Conservation (phyloP, 37 sponge, comb jelly and placozoan genomes). For the Beroe ovata region DNA sequence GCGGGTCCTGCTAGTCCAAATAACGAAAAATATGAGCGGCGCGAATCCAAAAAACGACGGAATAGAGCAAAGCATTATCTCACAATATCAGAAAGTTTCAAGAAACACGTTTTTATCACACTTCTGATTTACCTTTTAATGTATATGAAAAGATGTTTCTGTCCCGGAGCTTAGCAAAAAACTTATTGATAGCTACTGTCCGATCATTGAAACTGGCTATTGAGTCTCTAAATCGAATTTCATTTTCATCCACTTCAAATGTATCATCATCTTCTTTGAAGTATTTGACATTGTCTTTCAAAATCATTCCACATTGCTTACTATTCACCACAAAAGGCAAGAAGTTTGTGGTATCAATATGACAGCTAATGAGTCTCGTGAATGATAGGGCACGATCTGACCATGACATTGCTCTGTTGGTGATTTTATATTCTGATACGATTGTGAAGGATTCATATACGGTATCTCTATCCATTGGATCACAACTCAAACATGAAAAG, state of each 20-base stretch:
- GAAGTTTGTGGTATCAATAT: not conserved
- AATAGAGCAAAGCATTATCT: no score
- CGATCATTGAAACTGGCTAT: not conserved
- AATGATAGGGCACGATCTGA: constrained; percentile 4
- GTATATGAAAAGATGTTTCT: constrained; percentile 1
- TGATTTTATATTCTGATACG: no score
- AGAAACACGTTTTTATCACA: no score
- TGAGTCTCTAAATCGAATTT: not conserved
- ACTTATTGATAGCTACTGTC: constrained; percentile 7
- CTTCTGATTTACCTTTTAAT: constrained; percentile 29
- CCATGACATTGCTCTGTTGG: constrained; percentile 40
- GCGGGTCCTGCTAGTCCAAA: no score
- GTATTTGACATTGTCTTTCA: not conserved
- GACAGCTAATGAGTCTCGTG: not conserved
- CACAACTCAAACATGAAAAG: no score
- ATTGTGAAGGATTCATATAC: no score
- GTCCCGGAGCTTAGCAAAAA: not conserved
- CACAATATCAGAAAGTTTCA: no score
- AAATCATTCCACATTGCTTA: constrained; percentile 3
- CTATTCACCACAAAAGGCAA: constrained; percentile 18
- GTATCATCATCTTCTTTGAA: not conserved
- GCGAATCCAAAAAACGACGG: no score
- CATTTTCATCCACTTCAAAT: constrained; percentile 5
- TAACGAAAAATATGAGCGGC: no score
- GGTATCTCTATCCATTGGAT: no score